phyloP scores from a whole-genome alignment of 2,888 invertebrate species.

The Hymenopus coronatus region DNA sequence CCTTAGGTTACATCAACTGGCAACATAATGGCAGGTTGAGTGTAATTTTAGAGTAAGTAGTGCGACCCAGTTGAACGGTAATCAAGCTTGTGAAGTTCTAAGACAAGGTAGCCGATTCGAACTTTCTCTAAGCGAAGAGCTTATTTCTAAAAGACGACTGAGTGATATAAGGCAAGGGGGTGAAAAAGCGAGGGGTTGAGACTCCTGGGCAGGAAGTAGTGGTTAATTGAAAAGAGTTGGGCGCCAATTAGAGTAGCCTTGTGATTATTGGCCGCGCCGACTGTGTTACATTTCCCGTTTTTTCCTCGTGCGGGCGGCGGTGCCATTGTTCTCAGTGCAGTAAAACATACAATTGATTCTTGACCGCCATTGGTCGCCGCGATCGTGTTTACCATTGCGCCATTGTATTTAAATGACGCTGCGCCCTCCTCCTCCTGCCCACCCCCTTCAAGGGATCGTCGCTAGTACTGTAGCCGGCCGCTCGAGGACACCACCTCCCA shows the following conservation, averaged over 20 bases:
- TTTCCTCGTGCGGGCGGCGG: background rate
- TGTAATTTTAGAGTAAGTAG: too few relatives aligned
- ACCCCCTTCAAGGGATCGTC: too few relatives aligned
- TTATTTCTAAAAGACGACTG: background rate
- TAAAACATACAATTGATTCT: background rate
- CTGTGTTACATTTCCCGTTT: background rate
- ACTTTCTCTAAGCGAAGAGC: background rate
- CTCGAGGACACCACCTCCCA: background rate
- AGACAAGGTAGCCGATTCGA: background rate
- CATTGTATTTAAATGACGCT: conserved; percentile 16
- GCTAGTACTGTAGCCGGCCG: background rate
- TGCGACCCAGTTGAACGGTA: too few relatives aligned
- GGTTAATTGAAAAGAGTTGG: background rate
- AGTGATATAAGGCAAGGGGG: background rate
- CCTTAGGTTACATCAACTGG: too few relatives aligned
- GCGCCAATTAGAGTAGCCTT: conserved; percentile 47
- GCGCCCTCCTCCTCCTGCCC: background rate
- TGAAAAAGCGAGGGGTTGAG: background rate
- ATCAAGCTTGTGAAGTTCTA: background rate
- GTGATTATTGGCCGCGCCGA: conserved; percentile 42
- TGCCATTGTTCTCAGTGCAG: conserved; percentile 3
- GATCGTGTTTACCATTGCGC: background rate
- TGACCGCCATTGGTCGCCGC: conserved; percentile 6
- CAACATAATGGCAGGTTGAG: too few relatives aligned
- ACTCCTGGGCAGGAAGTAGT: background rate